Percentiles rank a stretch among this genome's conserved stretches.
Conservation (phyloP, 2,113 vertebrate species). For the Leptocoma aspasia region DNA sequence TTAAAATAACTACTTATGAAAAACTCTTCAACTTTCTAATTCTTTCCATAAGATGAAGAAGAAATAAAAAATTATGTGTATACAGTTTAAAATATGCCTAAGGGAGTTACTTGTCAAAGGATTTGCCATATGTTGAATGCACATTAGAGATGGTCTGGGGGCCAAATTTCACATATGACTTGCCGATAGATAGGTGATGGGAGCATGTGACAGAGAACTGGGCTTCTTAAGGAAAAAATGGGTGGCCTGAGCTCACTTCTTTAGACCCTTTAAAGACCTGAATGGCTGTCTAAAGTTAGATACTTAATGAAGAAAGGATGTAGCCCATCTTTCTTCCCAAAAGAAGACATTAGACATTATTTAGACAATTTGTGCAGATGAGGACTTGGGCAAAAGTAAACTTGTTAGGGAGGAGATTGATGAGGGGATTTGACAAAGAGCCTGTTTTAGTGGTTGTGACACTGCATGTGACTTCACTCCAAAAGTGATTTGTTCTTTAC, state of each 20-base stretch:
- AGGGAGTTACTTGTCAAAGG: neutral
- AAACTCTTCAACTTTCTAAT: neutral
- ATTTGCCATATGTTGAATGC: neutral
- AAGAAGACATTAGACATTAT: too few species aligned
- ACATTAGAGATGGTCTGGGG: neutral
- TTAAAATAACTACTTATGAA: neutral
- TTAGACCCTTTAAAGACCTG: neutral
- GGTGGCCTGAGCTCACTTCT: neutral
- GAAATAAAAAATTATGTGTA: neutral
- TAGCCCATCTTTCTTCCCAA: neutral
- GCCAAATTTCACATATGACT: neutral
- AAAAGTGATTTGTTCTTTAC: neutral
- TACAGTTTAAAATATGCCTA: neutral
- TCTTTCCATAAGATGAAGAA: neutral
- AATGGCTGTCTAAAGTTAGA: neutral
- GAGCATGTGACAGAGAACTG: neutral
- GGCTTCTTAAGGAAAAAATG: neutral
- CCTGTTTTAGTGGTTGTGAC: neutral
- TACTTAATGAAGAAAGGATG: neutral
- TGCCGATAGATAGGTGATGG: neutral
- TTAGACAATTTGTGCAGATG: neutral
- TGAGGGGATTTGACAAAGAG: neutral
- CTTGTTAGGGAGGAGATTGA: neutral
- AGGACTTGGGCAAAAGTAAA: neutral
- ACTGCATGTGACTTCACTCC: neutral